Evolutionary conservation across 2,888 invertebrate genomes (phyloP).

Genomic region (Napeogenes inachia): DNA sequence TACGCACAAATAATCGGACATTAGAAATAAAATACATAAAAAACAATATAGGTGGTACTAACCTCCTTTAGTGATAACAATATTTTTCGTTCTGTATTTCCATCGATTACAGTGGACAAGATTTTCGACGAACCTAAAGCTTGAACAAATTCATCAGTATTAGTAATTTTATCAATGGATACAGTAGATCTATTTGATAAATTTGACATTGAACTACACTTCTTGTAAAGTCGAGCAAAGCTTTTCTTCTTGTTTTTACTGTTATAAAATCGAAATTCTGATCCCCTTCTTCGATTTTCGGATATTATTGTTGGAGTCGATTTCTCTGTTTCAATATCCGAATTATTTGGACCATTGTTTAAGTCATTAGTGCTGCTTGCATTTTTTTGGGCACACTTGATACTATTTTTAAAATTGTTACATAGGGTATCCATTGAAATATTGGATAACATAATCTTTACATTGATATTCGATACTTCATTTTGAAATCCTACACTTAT

Average conservation of each 20-base stretch:
- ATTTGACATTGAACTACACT: constrained; percentile 54
- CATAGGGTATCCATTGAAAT: not conserved
- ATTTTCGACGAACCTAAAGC: constrained; percentile 50
- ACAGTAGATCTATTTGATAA: constrained; percentile 39
- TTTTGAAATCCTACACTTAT: not conserved
- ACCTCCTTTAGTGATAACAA: constrained; percentile 53
- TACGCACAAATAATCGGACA: not conserved
- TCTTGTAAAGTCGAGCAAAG: constrained; percentile 49
- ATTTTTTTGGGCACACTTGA: not conserved
- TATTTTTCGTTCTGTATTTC: constrained; percentile 45
- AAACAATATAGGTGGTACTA: constrained; percentile 9
- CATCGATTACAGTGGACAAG: constrained; percentile 51
- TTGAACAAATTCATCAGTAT: constrained; percentile 60
- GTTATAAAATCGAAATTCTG: constrained; percentile 12
- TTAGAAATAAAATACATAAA: not conserved
- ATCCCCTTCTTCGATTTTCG: constrained; percentile 14
- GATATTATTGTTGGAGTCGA: constrained; percentile 3
- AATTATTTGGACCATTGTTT: not conserved
- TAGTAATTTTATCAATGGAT: constrained; percentile 48
- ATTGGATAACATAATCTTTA: not conserved
- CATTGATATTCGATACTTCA: not conserved
- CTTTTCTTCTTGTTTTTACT: constrained; percentile 32
- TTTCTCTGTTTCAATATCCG: not conserved
- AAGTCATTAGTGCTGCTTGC: not conserved
- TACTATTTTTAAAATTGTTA: not conserved